Base-by-base conservation (phyloP, 2,888 invertebrate species). In the Ormyrus thymus region DNA sequence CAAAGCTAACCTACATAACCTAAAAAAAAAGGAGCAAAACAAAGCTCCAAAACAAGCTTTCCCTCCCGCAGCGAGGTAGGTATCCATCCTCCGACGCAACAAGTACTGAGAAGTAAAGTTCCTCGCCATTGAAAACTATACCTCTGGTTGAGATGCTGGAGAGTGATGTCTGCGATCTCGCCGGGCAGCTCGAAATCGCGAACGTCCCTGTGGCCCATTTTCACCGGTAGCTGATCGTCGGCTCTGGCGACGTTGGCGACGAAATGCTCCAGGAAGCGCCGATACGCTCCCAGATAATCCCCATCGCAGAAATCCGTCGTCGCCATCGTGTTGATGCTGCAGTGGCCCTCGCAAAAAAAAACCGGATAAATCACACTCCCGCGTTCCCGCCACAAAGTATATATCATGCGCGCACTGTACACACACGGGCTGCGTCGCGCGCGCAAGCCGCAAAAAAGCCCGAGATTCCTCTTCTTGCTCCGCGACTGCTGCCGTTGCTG, bases 61-160 rank as follows among this genome's bases (percentile, higher is more conserved):
- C 29, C 3, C 29, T 4, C 29, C 29, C 29, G 29, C 29, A 29
- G 29, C 29, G 29, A 29, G 29, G 29, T 29, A 29, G 3, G 29
- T 29, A 29, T 29, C 4, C 4, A 29, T 29, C 29, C 29, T 29
- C 29, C 29, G 29, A 29, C 29, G 29, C 29, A 29, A 29, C 29
- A 29, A 29, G 29, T 29, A 29, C 29, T 4, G 4, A 29, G 4
- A 29, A 0, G 29, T 29, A 3, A 29, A 29, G 29, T 29, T 29
- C 29, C 29, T 29, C 29, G 29, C 4, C 29, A 4, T 29, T 29
- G 29, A 4, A 29, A 29, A 29, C 29, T 29, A 29, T 29, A 95
- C 96, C 94, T 94, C 90, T 94, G 93, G 84, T 93, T 93, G 86
- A 96, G 92, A 91, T 95, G 95, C 89, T 95, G 95, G 76, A 94